Evolutionary conservation across 2,113 vertebrate species (phyloP).

Genomic region (Heteronetta atricapilla): DNA sequence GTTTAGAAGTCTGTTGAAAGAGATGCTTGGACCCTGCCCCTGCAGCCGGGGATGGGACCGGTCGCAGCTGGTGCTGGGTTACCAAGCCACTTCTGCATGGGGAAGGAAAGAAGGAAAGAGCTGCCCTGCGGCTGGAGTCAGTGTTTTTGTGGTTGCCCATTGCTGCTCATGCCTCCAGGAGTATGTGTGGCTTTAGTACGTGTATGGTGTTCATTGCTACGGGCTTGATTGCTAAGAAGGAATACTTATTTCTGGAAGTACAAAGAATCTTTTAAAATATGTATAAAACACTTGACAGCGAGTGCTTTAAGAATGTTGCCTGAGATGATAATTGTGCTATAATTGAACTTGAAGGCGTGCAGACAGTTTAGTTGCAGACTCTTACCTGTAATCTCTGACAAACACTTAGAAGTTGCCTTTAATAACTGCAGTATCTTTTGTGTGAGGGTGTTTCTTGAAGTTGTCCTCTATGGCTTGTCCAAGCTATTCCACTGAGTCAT

Average conservation of each 20-base stretch:
- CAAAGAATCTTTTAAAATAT: neutral
- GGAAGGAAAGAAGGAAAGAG: neutral
- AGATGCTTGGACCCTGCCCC: neutral
- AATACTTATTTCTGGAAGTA: neutral
- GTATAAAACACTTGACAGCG: neutral
- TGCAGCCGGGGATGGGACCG: neutral
- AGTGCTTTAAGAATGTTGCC: neutral
- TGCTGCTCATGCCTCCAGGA: neutral
- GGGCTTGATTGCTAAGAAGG: neutral
- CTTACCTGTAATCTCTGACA: neutral
- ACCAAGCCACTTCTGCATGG: neutral
- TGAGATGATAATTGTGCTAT: neutral
- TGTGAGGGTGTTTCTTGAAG: neutral
- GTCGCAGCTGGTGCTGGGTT: neutral
- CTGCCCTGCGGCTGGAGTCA: neutral
- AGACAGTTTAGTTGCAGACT: neutral
- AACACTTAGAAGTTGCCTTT: neutral
- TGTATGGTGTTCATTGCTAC: neutral
- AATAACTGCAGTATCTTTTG: neutral
- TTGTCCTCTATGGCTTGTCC: neutral
- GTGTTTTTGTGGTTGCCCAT: neutral
- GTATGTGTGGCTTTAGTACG: rapidly evolving
- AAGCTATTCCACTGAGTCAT: neutral
- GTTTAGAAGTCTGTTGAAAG: neutral
- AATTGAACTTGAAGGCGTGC: neutral